A percentile compares a stretch with the other conserved stretches of the same genome.
Conservation (phyloP, 2,888 invertebrate species). For the Merodon equestris region DNA sequence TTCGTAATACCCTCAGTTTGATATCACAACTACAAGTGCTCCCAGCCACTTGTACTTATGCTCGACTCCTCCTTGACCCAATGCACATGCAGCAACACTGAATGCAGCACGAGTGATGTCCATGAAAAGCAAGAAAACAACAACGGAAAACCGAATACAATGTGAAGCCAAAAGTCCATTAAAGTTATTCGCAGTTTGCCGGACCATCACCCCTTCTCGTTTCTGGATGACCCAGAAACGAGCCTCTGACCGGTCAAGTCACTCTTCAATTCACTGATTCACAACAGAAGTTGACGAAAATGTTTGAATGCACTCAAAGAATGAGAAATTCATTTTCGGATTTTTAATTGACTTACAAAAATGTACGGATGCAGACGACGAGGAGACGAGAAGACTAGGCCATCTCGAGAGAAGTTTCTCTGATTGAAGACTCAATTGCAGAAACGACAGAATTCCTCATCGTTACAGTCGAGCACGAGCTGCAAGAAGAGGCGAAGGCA, state of each 20-base stretch:
- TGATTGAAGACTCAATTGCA: slow-evolving; percentile 60
- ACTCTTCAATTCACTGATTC: slow-evolving; percentile 18
- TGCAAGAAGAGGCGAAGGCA: too few relatives aligned
- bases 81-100: slow-evolving; percentile 4
- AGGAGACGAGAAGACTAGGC: background rate
- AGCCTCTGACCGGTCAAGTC: background rate
- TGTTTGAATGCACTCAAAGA: slow-evolving; percentile 61
- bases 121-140: slow-evolving; percentile 22
- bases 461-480: background rate
- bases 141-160: slow-evolving; percentile 34
- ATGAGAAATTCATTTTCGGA: slow-evolving; percentile 41
- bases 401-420: slow-evolving; percentile 41
- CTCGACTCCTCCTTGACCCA: slow-evolving; percentile 8
- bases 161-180: slow-evolving; percentile 59
- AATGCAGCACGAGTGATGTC: slow-evolving; percentile 28
- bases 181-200: too few relatives aligned
- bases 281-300: slow-evolving; percentile 52
- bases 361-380: slow-evolving; percentile 16
- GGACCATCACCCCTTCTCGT: too few relatives aligned
- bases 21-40: slow-evolving; percentile 37
- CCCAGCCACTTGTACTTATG: too few relatives aligned
- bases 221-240: slow-evolving; percentile 38
- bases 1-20: slow-evolving; percentile 59
- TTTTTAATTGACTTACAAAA: slow-evolving; percentile 66
- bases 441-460: slow-evolving; percentile 41